A percentile compares a stretch with the other conserved stretches of the same genome.
Evolutionary conservation across 2,888 invertebrate species (phyloP).

Genomic region (Scaptomyza reducta): DNA sequence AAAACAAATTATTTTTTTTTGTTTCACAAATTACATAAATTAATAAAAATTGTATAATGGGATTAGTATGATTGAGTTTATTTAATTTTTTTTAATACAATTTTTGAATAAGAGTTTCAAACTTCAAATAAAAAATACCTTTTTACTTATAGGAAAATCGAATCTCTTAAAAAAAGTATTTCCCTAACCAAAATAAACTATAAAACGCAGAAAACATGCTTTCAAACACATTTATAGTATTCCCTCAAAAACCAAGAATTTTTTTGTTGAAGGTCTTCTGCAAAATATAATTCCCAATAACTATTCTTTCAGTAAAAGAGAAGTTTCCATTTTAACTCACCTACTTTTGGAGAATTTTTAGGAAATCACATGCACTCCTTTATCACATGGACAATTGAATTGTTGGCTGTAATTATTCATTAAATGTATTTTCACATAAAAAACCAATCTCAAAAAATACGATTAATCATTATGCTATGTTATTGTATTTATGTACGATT

Average conservation of each 20-base stretch:
- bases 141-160: too few species aligned
- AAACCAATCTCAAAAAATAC: conserved; percentile 2
- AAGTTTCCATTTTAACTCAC: neutral
- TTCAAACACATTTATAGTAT: neutral
- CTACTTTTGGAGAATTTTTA: neutral
- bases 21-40: too few species aligned
- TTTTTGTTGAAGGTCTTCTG: neutral
- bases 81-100: too few species aligned
- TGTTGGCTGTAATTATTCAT: neutral
- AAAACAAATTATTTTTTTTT: too few species aligned
- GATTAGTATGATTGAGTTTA: too few species aligned
- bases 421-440: neutral
- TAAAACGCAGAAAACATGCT: too few species aligned
- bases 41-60: too few species aligned
- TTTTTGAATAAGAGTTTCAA: too few species aligned
- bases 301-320: neutral
- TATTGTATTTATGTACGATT: neutral
- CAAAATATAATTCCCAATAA: neutral
- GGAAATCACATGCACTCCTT: neutral
- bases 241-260: too few species aligned
- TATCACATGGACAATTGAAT: neutral
- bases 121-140: too few species aligned
- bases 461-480: conserved; percentile 13
- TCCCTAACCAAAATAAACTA: too few species aligned
- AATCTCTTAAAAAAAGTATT: too few species aligned